These are phyloP conservation scores for Phacellophora camtschatica DNA, from an alignment of 30 jellyfish, hydroid and myxozoan species.

Conservation along the genomic window DNA sequence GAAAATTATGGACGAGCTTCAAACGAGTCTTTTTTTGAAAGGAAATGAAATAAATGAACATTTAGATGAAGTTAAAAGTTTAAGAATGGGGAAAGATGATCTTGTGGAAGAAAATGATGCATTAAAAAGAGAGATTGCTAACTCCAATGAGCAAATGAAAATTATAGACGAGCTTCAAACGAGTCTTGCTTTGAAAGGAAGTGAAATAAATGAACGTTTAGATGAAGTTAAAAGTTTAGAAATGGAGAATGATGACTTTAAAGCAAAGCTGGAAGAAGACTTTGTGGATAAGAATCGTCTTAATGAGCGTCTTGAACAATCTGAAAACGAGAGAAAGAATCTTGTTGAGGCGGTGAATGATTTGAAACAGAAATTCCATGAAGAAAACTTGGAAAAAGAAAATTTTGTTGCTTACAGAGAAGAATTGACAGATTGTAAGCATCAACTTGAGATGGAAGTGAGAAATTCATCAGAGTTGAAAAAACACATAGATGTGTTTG, in stretches of 20 bases:
- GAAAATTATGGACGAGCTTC: background rate
- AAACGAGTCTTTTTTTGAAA: no score
- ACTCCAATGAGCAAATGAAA: background rate
- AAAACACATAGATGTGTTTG: no score
- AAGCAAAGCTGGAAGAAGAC: conserved; percentile 9
- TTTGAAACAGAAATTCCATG: no score
- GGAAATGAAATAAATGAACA: background rate
- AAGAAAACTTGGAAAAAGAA: no score
- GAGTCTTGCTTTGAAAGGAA: background rate
- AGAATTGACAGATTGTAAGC: no score
- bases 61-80: background rate
- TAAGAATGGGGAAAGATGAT: background rate
- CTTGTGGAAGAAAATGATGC: background rate
- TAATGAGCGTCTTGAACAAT: background rate
- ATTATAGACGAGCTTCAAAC: background rate
- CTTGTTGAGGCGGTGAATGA: background rate
- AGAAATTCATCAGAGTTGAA: no score
- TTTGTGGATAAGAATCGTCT: background rate
- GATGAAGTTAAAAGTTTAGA: background rate
- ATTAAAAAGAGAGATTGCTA: background rate
- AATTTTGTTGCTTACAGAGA: no score
- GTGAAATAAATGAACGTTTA: background rate
- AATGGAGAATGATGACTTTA: background rate
- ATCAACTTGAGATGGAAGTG: no score
- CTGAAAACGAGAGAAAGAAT: background rate